Percentiles rank a stretch among this genome's conserved stretches.
Conservation (phyloP, 2,113 vertebrate species). For the Bufo gargarizans region DNA sequence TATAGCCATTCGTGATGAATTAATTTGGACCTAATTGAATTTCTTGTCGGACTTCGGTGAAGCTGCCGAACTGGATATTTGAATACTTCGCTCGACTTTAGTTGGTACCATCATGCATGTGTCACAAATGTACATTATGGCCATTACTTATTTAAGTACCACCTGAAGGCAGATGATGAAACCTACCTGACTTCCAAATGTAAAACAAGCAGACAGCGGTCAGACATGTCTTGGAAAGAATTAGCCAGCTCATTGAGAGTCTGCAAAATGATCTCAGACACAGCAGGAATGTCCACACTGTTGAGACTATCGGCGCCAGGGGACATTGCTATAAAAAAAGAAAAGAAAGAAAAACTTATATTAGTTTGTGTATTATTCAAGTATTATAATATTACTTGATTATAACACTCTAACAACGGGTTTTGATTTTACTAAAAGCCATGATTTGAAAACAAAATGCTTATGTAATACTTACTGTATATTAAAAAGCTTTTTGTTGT, state of each 20-base stretch:
- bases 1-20: too few relatives aligned
- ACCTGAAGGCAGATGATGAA: neutral
- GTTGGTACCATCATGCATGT: neutral
- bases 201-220: constrained; percentile 91
- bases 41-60: too few relatives aligned
- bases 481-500: too few relatives aligned
- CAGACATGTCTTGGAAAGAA: constrained; percentile 94
- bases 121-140: neutral
- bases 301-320: constrained; percentile 82
- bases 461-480: too few relatives aligned
- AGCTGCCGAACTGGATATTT: too few relatives aligned
- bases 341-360: neutral
- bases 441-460: too few relatives aligned
- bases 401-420: neutral
- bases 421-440: neutral
- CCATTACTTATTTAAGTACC: neutral
- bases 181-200: constrained; percentile 96
- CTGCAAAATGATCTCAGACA: constrained; percentile 92
- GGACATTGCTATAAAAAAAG: constrained; percentile 70
- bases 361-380: neutral
- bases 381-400: neutral
- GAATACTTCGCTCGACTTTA: too few relatives aligned
- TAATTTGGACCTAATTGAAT: too few relatives aligned
- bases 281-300: constrained; percentile 79
- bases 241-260: constrained; percentile 87